phyloP scores from a whole-genome alignment of 1,140 invertebrate species.

The Drosophila jambulina region DNA sequence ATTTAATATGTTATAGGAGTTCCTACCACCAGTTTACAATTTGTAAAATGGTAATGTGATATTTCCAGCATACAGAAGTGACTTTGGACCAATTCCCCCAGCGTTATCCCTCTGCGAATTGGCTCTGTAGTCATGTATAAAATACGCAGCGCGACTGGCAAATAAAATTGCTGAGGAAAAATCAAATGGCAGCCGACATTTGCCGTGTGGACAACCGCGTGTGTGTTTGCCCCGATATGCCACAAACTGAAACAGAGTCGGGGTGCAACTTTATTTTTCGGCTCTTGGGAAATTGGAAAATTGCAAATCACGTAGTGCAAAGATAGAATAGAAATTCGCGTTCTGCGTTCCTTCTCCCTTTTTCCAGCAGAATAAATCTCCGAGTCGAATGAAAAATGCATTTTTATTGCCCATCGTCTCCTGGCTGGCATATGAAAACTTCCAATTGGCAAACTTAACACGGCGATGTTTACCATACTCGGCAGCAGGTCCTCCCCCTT shows the following conservation, averaged over 20 bases:
- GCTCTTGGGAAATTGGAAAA: conserved; percentile 74
- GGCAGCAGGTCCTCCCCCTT: conserved; percentile 5
- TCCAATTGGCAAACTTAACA: conserved; percentile 57
- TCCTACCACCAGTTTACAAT: not conserved
- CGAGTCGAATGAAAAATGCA: conserved; percentile 64
- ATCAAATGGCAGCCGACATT: conserved; percentile 60
- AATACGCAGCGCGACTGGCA: conserved; percentile 61
- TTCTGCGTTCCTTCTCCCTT: conserved; percentile 35
- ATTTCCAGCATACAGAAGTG: not conserved
- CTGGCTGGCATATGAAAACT: conserved; percentile 35
- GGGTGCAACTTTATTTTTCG: conserved; percentile 65
- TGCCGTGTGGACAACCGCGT: conserved; percentile 57
- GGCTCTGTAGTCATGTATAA: conserved; percentile 51
- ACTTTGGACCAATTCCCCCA: conserved; percentile 3
- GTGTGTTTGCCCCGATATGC: conserved; percentile 43
- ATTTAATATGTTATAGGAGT: not conserved
- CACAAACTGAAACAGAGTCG: conserved; percentile 44
- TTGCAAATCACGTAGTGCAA: conserved; percentile 76
- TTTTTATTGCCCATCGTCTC: conserved; percentile 61
- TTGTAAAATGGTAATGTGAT: conserved; percentile 14
- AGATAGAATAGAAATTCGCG: conserved; percentile 74
- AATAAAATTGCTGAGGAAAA: conserved; percentile 63
- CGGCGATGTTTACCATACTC: conserved; percentile 26
- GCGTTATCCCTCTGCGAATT: conserved; percentile 12
- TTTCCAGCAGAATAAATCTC: conserved; percentile 61